phyloP scores from a whole-genome alignment of 2,888 invertebrate genomes.

The Exephanes ischioxanthus region DNA sequence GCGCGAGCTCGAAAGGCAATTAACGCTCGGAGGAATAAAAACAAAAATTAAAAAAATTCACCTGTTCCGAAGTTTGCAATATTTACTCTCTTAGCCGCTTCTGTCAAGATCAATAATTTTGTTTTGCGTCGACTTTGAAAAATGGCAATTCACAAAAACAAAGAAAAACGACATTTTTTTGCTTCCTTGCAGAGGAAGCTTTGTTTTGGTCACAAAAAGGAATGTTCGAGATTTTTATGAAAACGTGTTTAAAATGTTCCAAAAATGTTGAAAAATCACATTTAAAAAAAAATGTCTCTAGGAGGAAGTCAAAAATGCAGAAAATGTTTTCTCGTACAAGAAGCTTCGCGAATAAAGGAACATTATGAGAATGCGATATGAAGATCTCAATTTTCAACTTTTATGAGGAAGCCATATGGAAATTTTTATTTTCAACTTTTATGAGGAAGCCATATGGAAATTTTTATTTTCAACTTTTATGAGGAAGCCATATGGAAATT shows the following conservation, averaged over 20 bases:
- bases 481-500: no score
- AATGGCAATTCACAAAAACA: background rate
- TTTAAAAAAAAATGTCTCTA: no score
- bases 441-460: no score
- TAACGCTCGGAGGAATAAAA: slow-evolving; percentile 45
- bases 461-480: no score
- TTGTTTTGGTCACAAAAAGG: background rate
- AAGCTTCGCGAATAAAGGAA: no score
- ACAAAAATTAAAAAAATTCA: background rate
- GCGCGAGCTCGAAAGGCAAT: slow-evolving; percentile 54
- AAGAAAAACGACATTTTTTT: background rate
- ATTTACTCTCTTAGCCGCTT: slow-evolving; percentile 2
- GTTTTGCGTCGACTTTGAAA: background rate
- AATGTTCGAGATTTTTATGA: background rate
- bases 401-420: no score
- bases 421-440: no score
- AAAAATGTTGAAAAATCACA: no score
- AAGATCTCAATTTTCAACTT: no score
- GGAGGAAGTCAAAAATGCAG: no score
- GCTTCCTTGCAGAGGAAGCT: background rate
- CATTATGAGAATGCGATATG: no score
- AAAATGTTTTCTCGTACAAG: no score
- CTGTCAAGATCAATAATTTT: background rate
- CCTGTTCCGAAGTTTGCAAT: background rate
- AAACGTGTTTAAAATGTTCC: background rate